These are phyloP conservation scores for Neodon shergylaensis DNA, from an alignment of 2,113 vertebrate genomes.

Conservation along the genomic window DNA sequence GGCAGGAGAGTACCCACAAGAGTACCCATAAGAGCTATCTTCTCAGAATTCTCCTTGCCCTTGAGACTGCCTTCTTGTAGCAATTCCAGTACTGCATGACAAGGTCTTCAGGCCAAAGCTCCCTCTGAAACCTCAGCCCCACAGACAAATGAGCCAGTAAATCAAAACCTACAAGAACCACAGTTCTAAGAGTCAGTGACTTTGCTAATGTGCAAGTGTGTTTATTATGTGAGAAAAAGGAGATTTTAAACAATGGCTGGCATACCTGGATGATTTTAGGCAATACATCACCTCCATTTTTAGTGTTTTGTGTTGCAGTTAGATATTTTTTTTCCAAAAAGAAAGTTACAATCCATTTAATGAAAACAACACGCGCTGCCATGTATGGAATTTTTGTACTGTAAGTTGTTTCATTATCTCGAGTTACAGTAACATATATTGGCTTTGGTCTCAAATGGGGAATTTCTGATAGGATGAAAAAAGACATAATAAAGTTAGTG, in stretches of 20 bases:
- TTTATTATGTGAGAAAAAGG: background rate
- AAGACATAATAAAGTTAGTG: constrained; percentile 22
- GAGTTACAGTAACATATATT: constrained; percentile 90
- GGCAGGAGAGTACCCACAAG: background rate
- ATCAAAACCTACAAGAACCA: background rate
- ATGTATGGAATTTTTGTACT: constrained; percentile 97
- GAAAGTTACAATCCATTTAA: constrained; percentile 99
- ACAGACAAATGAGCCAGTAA: background rate
- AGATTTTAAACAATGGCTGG: background rate
- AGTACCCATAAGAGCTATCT: too few relatives aligned
- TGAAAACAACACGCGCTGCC: constrained; percentile 96
- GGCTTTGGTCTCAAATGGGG: constrained; percentile 95
- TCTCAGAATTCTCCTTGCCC: background rate
- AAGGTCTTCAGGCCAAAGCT: background rate
- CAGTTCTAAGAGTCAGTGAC: background rate
- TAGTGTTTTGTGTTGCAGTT: constrained; percentile 89
- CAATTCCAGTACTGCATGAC: background rate
- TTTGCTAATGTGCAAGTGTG: background rate
- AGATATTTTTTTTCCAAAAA: constrained; percentile 99
- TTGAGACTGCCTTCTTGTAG: background rate
- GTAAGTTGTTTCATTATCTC: constrained; percentile 95
- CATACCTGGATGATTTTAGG: constrained; percentile 97
- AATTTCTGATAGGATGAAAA: constrained; percentile 88
- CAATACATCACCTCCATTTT: constrained; percentile 94
- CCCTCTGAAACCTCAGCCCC: background rate